phyloP scores from a whole-genome alignment of 2,797 vertebrate species.

The Mycteria americana region DNA sequence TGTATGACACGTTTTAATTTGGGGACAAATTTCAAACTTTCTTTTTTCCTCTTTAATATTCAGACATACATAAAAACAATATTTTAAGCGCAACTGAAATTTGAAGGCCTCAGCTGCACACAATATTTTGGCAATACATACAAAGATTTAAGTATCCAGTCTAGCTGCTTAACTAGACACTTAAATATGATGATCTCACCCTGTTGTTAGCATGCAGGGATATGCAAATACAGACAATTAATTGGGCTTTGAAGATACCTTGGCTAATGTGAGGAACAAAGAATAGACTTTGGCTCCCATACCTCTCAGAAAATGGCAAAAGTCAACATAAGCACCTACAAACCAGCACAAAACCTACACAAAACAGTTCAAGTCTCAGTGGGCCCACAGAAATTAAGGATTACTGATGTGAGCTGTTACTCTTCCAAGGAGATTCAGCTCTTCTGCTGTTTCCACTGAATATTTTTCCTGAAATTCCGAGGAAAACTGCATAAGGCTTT shows the following conservation, averaged over 20 bases:
- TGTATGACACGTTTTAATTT: background rate
- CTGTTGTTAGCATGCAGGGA: background rate
- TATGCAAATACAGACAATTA: background rate
- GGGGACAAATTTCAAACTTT: background rate
- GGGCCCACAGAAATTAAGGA: background rate
- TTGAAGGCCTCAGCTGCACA: background rate
- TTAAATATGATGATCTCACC: background rate
- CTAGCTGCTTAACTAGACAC: background rate
- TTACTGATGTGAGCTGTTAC: background rate
- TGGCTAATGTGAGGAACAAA: background rate
- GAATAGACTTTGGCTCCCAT: background rate
- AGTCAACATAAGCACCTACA: background rate
- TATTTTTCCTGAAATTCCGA: background rate
- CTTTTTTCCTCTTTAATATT: background rate
- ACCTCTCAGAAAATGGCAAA: background rate
- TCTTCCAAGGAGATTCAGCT: background rate
- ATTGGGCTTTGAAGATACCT: background rate
- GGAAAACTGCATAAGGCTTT: background rate
- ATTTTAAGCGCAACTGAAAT: background rate
- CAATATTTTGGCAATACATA: background rate
- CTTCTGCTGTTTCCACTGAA: background rate
- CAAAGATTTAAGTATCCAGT: background rate
- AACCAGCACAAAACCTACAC: background rate
- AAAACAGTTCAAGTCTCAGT: background rate
- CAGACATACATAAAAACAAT: background rate